phyloP scores from a whole-genome alignment of 2,797 vertebrate genomes.

The Liasis olivaceus region DNA sequence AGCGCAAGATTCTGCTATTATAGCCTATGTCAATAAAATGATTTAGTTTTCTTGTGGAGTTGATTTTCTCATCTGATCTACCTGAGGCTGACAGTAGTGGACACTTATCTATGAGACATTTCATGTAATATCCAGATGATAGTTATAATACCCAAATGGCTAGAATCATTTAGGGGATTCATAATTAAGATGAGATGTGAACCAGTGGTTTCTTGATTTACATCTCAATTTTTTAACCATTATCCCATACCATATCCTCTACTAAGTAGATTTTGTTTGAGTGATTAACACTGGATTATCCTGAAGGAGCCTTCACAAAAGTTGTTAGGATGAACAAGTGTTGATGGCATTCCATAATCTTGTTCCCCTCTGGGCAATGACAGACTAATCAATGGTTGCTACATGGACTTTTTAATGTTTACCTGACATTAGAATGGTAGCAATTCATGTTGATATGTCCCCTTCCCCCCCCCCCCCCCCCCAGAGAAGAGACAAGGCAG shows the following conservation, averaged over 20 bases:
- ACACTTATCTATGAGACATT: background rate
- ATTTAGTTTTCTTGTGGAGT: background rate
- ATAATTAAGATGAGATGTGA: background rate
- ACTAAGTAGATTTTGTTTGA: background rate
- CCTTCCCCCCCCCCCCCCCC: background rate
- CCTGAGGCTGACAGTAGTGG: background rate
- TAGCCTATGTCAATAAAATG: background rate
- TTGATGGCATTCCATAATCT: background rate
- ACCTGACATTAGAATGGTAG: background rate
- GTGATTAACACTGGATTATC: background rate
- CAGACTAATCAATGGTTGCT: background rate
- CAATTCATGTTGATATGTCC: background rate
- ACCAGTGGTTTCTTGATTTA: background rate
- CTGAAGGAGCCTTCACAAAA: background rate
- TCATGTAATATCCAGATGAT: background rate
- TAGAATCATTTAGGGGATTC: background rate
- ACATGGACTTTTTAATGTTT: background rate
- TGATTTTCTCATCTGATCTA: background rate
- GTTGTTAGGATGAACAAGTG: rapidly evolving
- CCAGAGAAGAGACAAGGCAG: constrained; percentile 84
- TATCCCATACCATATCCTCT: background rate
- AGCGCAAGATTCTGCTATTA: background rate
- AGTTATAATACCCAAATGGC: background rate
- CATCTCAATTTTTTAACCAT: background rate
- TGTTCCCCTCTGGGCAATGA: background rate